Evolutionary conservation across 2,888 invertebrate species (phyloP).

Genomic region (Pimpla rufipes): DNA sequence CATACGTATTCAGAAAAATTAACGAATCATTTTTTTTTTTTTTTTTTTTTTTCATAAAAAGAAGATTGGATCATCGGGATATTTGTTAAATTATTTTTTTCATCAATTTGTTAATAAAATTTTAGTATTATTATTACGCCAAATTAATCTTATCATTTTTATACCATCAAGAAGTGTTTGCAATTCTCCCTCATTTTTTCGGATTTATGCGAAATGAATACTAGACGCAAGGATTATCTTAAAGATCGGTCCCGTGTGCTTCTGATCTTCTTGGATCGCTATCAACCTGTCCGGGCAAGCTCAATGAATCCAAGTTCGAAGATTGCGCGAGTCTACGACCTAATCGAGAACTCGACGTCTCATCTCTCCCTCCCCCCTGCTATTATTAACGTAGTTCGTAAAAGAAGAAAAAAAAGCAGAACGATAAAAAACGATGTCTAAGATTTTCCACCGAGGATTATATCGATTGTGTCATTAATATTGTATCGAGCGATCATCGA

Average conservation of each 20-base stretch:
- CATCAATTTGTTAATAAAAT: no score
- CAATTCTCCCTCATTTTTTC: no score
- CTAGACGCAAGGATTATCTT: no score
- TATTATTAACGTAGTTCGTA: constrained; percentile 13
- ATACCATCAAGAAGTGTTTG: no score
- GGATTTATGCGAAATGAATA: no score
- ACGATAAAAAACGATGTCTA: constrained; percentile 9
- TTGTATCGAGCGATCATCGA: constrained; percentile 17
- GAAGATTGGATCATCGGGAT: no score
- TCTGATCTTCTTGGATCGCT: constrained; percentile 28
- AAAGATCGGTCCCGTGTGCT: background rate
- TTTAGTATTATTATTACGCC: no score
- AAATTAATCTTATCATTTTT: no score
- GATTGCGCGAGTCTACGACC: constrained; percentile 4
- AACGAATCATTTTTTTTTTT: no score
- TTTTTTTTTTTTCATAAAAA: no score
- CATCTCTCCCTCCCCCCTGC: constrained; percentile 9
- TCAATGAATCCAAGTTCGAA: constrained; percentile 42
- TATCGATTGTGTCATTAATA: constrained; percentile 4
- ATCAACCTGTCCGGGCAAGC: constrained; percentile 33
- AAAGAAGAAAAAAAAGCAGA: background rate
- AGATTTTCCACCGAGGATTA: constrained; percentile 28
- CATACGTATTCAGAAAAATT: no score
- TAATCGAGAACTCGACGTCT: constrained; percentile 16
- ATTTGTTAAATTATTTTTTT: no score